Percentiles rank a stretch among this genome's conserved stretches.
phyloP scores from a whole-genome alignment of 1,140 invertebrate genomes.

The Aphelinus certus region DNA sequence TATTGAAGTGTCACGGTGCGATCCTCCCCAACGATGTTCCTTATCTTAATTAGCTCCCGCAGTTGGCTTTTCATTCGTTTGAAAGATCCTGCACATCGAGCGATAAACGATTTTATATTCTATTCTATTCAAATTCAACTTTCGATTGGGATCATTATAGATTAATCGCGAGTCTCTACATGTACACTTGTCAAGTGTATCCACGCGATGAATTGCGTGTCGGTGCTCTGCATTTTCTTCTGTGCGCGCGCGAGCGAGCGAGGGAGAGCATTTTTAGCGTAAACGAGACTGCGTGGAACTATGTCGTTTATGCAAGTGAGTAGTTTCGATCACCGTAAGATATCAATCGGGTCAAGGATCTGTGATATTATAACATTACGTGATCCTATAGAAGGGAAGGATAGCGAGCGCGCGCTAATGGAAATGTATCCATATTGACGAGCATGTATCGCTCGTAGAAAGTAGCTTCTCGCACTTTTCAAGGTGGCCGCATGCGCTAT shows the following conservation, averaged over 20 bases:
- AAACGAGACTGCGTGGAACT: constrained; percentile 32
- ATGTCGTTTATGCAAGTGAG: constrained; percentile 39
- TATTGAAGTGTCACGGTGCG: no score
- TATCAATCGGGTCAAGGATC: constrained; percentile 41
- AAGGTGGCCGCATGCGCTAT: constrained; percentile 11
- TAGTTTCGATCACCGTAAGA: constrained; percentile 36
- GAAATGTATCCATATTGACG: constrained; percentile 5
- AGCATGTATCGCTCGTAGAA: constrained; percentile 17
- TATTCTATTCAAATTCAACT: no score
- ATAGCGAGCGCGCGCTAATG: constrained; percentile 21
- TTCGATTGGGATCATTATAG: no score
- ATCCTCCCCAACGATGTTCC: no score
- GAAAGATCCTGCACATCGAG: no score
- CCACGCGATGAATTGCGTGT: not conserved
- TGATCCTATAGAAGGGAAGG: constrained; percentile 38
- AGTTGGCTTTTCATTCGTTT: no score
- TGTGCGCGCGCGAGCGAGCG: not conserved
- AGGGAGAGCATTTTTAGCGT: not conserved
- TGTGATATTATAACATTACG: constrained; percentile 39
- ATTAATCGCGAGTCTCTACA: no score
- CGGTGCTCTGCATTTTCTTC: constrained; percentile 26
- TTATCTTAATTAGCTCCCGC: no score
- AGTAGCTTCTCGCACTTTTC: constrained; percentile 9
- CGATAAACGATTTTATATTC: no score
- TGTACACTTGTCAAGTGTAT: not conserved